Conservation (phyloP, 2,113 vertebrate species). For the Sylvilagus bachmani region DNA sequence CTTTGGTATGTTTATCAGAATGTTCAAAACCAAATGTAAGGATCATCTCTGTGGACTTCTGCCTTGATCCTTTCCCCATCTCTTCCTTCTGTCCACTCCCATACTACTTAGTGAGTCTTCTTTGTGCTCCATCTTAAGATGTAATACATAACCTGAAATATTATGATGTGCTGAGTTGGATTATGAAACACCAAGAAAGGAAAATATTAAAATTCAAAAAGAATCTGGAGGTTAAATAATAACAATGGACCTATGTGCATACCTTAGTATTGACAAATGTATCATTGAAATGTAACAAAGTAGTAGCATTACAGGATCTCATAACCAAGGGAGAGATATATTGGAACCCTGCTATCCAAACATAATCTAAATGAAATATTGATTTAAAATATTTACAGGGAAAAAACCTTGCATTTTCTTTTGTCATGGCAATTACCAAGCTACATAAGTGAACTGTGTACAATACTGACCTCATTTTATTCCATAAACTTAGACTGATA, state of each 20-base stretch:
- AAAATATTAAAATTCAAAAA: not conserved
- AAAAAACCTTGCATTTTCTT: not conserved
- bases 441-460: not conserved
- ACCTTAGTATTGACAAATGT: conserved; percentile 9
- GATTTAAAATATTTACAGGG: not conserved
- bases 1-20: not conserved
- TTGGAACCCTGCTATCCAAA: not conserved
- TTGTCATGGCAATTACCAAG: not conserved
- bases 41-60: not conserved
- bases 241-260: not conserved
- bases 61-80: not conserved
- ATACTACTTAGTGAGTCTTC: not conserved
- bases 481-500: not conserved
- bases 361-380: conserved; percentile 29
- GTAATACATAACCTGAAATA: not conserved
- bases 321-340: not conserved
- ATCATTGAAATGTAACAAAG: not conserved
- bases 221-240: not conserved
- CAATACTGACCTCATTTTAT: not conserved
- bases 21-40: not conserved
- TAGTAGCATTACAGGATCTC: not conserved
- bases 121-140: not conserved
- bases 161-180: not conserved
- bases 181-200: not conserved
- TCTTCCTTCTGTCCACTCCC: not conserved